A percentile compares a stretch with the other conserved stretches of the same genome.
These are phyloP conservation scores for Ciconia boyciana DNA, from an alignment of 2,113 vertebrate genomes.

Conservation along the genomic window DNA sequence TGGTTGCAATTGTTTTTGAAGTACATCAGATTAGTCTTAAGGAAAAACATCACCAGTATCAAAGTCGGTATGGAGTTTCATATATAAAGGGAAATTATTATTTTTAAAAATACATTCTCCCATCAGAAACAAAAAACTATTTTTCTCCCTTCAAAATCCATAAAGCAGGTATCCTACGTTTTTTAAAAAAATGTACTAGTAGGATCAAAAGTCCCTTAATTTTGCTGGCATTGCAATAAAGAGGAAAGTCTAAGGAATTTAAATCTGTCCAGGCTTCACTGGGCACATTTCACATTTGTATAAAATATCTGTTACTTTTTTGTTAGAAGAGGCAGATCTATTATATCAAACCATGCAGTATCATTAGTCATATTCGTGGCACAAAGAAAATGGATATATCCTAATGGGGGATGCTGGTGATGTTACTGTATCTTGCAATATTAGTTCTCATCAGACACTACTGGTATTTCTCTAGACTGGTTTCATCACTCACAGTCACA, in stretches of 20 bases:
- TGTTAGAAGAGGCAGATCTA: neutral
- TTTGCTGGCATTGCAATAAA: slow-evolving; percentile 55
- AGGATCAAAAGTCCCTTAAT: slow-evolving; percentile 51
- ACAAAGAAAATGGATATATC: neutral
- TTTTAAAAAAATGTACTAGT: neutral
- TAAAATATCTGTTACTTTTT: slow-evolving; percentile 37
- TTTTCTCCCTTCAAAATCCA: neutral
- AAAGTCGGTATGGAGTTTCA: neutral
- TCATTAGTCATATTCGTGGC: neutral
- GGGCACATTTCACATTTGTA: neutral
- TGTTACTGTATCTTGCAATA: neutral
- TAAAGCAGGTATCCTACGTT: neutral
- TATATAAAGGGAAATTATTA: neutral
- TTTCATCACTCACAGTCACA: slow-evolving; percentile 45
- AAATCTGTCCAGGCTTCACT: slow-evolving; percentile 31
- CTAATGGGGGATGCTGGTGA: neutral
- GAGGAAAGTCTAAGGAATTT: slow-evolving; percentile 40
- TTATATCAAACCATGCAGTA: slow-evolving; percentile 18
- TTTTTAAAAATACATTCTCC: neutral
- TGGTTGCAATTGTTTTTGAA: neutral
- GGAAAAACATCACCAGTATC: neutral
- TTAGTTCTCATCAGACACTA: neutral
- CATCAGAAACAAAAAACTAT: neutral
- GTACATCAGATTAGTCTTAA: neutral
- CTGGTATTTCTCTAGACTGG: neutral